Conservation (phyloP, 2,113 vertebrate species). For the Trichechus manatus region DNA sequence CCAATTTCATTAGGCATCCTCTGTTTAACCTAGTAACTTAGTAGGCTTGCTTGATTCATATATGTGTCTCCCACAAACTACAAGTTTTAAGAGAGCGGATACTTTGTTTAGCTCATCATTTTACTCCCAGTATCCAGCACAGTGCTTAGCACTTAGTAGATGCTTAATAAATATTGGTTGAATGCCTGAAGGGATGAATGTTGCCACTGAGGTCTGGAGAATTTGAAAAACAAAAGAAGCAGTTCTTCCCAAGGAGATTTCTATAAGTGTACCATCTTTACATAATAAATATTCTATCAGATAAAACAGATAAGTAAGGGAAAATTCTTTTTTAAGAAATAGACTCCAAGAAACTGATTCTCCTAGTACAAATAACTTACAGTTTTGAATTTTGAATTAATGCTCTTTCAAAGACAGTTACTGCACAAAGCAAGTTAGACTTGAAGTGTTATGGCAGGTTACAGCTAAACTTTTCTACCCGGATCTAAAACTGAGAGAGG, state of each 20-base stretch:
- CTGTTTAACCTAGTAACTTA: neutral
- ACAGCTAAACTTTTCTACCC: neutral
- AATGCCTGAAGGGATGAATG: neutral
- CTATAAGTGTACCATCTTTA: neutral
- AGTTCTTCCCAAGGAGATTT: neutral
- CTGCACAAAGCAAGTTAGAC: neutral
- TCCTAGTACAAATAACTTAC: neutral
- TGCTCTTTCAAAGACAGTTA: slow-evolving; percentile 21
- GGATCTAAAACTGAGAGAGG: slow-evolving; percentile 1
- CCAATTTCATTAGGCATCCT: neutral
- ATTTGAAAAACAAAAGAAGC: neutral
- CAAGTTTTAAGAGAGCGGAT: neutral
- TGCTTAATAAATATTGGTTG: too few species aligned
- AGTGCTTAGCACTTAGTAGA: neutral
- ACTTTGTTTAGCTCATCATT: neutral
- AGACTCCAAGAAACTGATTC: neutral
- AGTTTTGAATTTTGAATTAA: neutral
- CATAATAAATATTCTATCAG: neutral
- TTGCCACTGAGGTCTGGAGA: neutral
- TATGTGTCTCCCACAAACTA: neutral
- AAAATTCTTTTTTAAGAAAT: neutral
- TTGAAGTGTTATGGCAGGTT: neutral
- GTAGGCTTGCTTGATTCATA: neutral
- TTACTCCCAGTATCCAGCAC: neutral
- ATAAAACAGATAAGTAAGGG: neutral